Percentiles rank a stretch among this genome's conserved stretches.
These are phyloP conservation scores for Moxostoma hubbsi DNA, from an alignment of 2,797 vertebrate genomes.

Conservation along the genomic window DNA sequence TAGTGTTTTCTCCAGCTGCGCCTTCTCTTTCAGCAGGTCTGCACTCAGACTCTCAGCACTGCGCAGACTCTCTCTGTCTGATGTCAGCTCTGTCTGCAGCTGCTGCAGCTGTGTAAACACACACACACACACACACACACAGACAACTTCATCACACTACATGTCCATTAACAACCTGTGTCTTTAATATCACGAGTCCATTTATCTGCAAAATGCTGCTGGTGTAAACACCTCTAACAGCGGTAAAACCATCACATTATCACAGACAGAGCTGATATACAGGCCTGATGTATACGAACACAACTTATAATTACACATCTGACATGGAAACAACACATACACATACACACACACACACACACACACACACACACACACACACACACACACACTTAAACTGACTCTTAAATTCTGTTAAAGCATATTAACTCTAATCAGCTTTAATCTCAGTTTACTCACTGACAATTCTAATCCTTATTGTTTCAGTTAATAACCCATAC, in stretches of 20 bases:
- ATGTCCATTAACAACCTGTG: not conserved
- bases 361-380: not conserved
- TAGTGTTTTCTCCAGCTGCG: slow-evolving; percentile 92
- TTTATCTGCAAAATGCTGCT: not conserved
- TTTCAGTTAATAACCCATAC: slow-evolving; percentile 4
- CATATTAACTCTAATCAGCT: slow-evolving; percentile 43
- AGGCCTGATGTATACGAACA: not conserved
- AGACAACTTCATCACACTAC: not conserved
- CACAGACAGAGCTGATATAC: not conserved
- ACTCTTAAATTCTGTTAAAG: slow-evolving; percentile 26
- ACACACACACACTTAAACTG: slow-evolving; percentile 20
- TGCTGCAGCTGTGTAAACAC: slow-evolving; percentile 85
- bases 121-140: slow-evolving; percentile 45
- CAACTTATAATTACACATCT: not conserved
- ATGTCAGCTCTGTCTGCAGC: slow-evolving; percentile 83
- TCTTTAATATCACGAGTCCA: not conserved
- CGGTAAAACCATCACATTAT: not conserved
- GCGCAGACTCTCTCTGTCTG: slow-evolving; percentile 87
- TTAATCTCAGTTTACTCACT: not conserved
- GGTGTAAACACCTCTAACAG: not conserved
- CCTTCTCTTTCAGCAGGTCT: slow-evolving; percentile 96
- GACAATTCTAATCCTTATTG: not conserved
- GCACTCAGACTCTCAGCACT: slow-evolving; percentile 88
- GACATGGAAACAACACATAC: not conserved
- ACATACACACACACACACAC: not conserved